Base-by-base conservation (phyloP, 2,888 invertebrate genomes). In the Drosophila tanythrix region DNA sequence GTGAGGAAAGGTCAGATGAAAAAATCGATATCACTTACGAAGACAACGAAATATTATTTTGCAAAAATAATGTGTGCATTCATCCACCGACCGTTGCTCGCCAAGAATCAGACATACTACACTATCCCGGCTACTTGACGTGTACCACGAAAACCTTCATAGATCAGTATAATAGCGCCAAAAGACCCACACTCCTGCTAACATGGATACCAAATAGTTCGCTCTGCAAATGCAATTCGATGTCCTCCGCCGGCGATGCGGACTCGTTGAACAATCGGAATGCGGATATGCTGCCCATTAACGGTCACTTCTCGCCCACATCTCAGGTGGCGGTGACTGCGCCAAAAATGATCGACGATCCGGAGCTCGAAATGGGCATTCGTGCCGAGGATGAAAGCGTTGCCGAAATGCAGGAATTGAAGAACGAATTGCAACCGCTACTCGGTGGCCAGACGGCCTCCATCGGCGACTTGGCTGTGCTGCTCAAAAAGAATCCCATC, bases 31-130 rank as follows among this genome's bases (percentile, higher is more conserved):
- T 94, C 52, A 93, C 94, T 90, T 97, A 96, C 91, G 96, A 96
- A 92, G 97, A 97, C 93, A 97, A 97, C 90, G 97, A 97, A 94
- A 95, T 97, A 71, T 94, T 97, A 58, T 97, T 97, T 93, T 97
- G 97, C 93, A 99, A 99, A 94, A 99, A 99, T 93, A 99, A 99
- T 93, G 98, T 99, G 40, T 99, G 99, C 93, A 98, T 99, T 53
- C 99, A 99, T 94, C 98, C 98, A 8, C 97, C 98, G 56, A 96
- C 97, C 0, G 95, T 97, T 73, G 95, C 97, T 60, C 95, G 97
- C 57, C 96, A 96, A 84, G 96, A 97, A 87, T 95, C 96, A 62
- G 98, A 98, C 82, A 95, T 97, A 36, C 94, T 97, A 0, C 99
- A 99, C 91, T 97, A 98, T 93, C 98, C 98, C 3, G 99, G 95